A percentile compares a stretch with the other conserved stretches of the same genome.
Conservation (phyloP, 2,797 vertebrate species). For the Helostoma temminkii region DNA sequence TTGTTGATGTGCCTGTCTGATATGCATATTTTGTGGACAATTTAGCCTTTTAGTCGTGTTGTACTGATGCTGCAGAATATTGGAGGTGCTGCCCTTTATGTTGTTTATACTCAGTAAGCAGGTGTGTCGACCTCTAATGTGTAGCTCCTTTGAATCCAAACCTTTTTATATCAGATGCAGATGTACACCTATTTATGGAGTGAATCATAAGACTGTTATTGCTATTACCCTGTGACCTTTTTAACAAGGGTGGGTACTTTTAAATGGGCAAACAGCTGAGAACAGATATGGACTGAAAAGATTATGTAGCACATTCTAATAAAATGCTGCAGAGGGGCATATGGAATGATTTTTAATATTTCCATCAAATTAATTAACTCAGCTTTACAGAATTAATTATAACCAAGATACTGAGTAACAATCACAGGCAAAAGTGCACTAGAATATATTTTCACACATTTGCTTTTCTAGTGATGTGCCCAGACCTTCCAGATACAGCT, state of each 20-base stretch:
- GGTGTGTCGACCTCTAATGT: constrained; percentile 33
- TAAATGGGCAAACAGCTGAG: constrained; percentile 6
- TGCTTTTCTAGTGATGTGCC: background rate
- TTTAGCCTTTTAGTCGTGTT: background rate
- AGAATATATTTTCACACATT: background rate
- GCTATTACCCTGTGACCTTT: constrained; percentile 43
- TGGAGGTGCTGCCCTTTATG: constrained; percentile 14
- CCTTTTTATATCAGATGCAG: constrained; percentile 27
- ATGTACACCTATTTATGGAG: constrained; percentile 61
- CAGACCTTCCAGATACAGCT: constrained; percentile 9
- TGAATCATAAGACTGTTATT: constrained; percentile 69
- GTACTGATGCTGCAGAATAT: background rate
- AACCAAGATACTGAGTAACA: background rate
- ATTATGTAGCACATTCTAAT: background rate
- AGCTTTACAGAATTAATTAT: background rate
- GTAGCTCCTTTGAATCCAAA: constrained; percentile 39
- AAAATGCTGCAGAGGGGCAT: background rate
- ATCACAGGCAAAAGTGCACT: background rate
- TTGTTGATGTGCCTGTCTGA: no score
- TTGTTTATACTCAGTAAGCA: constrained; percentile 31
- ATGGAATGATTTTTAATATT: background rate
- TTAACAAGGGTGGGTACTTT: constrained; percentile 9
- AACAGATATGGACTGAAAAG: constrained; percentile 2
- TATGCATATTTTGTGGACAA: no score
- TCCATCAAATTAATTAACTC: background rate